A percentile compares a stretch with the other conserved stretches of the same genome.
These are phyloP conservation scores for Whitmania pigra DNA, from an alignment of 1,140 invertebrate genomes.

Conservation along the genomic window DNA sequence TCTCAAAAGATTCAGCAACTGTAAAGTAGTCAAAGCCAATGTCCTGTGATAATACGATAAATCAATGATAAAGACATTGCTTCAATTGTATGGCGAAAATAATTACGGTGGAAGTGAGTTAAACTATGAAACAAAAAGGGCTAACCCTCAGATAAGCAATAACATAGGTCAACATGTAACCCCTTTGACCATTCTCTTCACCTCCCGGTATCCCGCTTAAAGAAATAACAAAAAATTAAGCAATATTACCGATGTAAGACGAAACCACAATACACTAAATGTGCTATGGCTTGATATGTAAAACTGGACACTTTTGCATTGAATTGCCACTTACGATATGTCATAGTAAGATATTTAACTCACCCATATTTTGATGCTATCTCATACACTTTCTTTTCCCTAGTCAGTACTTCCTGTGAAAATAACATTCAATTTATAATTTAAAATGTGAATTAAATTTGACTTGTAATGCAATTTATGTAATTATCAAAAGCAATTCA, in stretches of 20 bases:
- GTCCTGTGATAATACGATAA: conserved; percentile 52
- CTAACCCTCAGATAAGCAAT: conserved; percentile 82
- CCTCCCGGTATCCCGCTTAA: conserved; percentile 69
- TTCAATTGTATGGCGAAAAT: neutral
- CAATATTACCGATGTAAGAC: conserved; percentile 15
- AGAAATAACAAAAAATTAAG: conserved; percentile 20
- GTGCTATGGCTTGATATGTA: neutral
- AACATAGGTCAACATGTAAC: conserved; percentile 92
- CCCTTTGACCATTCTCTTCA: conserved; percentile 79
- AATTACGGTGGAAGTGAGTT: neutral
- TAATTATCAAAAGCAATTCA: neutral
- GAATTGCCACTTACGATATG: neutral
- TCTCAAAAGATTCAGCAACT: conserved; percentile 93
- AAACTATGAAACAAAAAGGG: neutral
- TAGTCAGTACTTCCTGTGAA: conserved; percentile 57
- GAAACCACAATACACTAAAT: neutral
- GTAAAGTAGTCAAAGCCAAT: conserved; percentile 74
- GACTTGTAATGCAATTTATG: neutral
- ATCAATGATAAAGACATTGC: too few relatives aligned
- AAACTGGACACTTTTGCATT: too few relatives aligned
- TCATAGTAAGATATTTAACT: conserved; percentile 16
- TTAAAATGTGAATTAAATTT: neutral
- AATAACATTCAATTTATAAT: neutral
- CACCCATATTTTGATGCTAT: conserved; percentile 54
- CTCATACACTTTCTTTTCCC: conserved; percentile 69